Conservation (phyloP, 1,140 invertebrate species). For the Panagrolaimus sp. region DNA sequence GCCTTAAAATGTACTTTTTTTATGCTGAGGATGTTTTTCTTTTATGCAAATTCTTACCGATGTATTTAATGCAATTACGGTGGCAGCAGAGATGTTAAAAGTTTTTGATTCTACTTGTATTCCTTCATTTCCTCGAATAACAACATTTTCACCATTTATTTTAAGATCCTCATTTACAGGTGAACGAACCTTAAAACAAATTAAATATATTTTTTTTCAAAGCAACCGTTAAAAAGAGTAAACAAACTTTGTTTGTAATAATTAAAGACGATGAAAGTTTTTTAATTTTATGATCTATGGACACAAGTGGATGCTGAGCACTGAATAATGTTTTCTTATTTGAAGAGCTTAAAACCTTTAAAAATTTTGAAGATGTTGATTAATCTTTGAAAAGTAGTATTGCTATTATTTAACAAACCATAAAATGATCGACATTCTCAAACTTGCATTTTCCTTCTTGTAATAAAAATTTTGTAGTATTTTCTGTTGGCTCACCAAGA, state of each 20-base stretch:
- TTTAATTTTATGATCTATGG: conserved; percentile 43
- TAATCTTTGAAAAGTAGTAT: conserved; percentile 16
- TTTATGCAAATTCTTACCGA: conserved; percentile 27
- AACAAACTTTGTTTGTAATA: conserved; percentile 46
- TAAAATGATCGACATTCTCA: conserved; percentile 38
- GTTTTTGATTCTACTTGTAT: conserved; percentile 37
- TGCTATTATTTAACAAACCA: conserved; percentile 25
- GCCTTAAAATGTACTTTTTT: conserved; percentile 27
- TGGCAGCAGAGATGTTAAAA: conserved; percentile 45
- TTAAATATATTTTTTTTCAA: not conserved
- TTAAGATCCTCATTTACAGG: conserved; percentile 42
- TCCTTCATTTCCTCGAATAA: conserved; percentile 46
- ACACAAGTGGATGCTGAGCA: conserved; percentile 41
- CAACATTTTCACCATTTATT: conserved; percentile 42
- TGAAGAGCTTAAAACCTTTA: conserved; percentile 27
- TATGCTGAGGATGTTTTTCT: too few relatives aligned
- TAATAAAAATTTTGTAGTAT: conserved; percentile 20
- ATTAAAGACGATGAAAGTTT: conserved; percentile 40
- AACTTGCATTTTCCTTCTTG: conserved; percentile 45
- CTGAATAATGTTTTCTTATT: conserved; percentile 46
- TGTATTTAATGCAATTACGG: conserved; percentile 38
- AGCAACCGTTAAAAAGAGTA: conserved; percentile 14
- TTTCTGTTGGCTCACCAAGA: conserved; percentile 1
- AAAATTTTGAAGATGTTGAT: conserved; percentile 14
- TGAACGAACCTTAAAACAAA: conserved; percentile 41